Conservation (phyloP, 1,140 invertebrate species). For the Eupeodes corollae region DNA sequence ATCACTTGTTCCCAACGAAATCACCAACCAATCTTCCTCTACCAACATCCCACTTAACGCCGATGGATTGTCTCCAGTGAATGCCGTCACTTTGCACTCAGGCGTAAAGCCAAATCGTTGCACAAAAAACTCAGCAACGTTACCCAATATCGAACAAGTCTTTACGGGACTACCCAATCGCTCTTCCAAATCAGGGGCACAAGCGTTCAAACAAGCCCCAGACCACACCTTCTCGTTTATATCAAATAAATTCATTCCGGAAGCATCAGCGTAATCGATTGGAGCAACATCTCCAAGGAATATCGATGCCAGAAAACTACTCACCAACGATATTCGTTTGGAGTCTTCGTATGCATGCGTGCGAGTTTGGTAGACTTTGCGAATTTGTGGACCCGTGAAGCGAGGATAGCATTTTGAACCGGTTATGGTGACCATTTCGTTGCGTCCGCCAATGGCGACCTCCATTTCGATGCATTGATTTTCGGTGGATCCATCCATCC, state of each 20-base stretch:
- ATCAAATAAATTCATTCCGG: constrained; percentile 93
- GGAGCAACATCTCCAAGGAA: constrained; percentile 82
- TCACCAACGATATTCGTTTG: constrained; percentile 84
- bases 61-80: constrained; percentile 90
- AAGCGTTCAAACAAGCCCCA: constrained; percentile 57
- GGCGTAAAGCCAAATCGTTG: constrained; percentile 72
- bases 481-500: constrained; percentile 91
- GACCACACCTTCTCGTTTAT: constrained; percentile 72
- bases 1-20: constrained; percentile 89
- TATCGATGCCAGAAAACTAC: constrained; percentile 80
- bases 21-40: constrained; percentile 66
- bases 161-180: constrained; percentile 64
- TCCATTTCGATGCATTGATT: constrained; percentile 71
- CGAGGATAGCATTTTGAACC: constrained; percentile 88
- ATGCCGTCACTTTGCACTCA: constrained; percentile 71
- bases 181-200: constrained; percentile 53
- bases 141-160: constrained; percentile 56
- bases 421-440: constrained; percentile 74
- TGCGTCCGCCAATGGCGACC: constrained; percentile 63
- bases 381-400: constrained; percentile 88
- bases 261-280: constrained; percentile 86
- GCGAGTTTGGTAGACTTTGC: constrained; percentile 67
- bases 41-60: constrained; percentile 76
- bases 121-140: constrained; percentile 66
- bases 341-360: constrained; percentile 67